Conservation (phyloP, 2,113 vertebrate genomes). For the Oplegnathus fasciatus region DNA sequence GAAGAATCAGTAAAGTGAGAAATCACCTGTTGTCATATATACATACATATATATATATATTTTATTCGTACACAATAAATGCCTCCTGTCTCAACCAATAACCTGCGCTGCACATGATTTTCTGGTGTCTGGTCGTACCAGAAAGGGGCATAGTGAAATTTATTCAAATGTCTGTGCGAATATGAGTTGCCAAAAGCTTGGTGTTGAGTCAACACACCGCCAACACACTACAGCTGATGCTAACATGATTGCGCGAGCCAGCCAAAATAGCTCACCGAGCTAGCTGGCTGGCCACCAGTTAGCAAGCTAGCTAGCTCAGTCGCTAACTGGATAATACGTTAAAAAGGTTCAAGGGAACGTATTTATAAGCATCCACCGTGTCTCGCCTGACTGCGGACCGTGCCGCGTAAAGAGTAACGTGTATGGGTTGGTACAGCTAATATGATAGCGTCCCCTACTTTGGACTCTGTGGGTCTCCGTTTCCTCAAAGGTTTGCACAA, state of each 20-base stretch:
- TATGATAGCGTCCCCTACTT: not conserved
- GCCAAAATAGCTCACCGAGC: not conserved
- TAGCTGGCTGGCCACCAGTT: not conserved
- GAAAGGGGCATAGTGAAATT: not conserved
- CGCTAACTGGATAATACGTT: not conserved
- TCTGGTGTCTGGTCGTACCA: not conserved
- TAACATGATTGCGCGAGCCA: not conserved
- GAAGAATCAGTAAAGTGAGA: not conserved
- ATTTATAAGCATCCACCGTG: not conserved
- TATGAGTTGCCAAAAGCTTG: not conserved
- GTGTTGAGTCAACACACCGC: too few relatives aligned
- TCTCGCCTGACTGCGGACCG: too few relatives aligned
- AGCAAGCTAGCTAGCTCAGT: not conserved
- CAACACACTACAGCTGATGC: not conserved
- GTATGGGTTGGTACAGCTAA: not conserved
- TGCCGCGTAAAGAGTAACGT: too few relatives aligned
- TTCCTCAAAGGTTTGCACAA: conserved; percentile 1
- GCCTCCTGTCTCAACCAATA: not conserved
- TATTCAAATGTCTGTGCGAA: too few relatives aligned
- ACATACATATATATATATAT: not conserved
- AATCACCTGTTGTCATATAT: not conserved
- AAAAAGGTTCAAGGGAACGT: not conserved
- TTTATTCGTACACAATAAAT: not conserved
- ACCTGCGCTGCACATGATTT: not conserved
- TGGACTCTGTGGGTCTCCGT: not conserved